These are phyloP conservation scores for Aphis craccivora DNA, from an alignment of 1,140 invertebrate genomes.

Conservation along the genomic window DNA sequence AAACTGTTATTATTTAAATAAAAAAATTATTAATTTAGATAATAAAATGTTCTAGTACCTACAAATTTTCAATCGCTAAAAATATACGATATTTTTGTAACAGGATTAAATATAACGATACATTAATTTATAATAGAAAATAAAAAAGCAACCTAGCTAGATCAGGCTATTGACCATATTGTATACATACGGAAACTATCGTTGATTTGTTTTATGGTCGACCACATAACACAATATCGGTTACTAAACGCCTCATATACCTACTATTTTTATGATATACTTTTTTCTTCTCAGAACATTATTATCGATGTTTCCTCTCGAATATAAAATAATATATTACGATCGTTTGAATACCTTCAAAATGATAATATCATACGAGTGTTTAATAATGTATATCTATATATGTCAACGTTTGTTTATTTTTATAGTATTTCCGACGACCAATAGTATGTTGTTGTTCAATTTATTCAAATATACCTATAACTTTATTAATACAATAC, in stretches of 20 bases:
- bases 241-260: neutral
- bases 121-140: too few relatives aligned
- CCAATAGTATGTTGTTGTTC: neutral
- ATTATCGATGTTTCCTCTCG: neutral
- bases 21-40: too few relatives aligned
- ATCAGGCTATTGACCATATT: neutral
- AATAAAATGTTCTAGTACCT: too few relatives aligned
- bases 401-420: neutral
- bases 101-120: too few relatives aligned
- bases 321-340: slow-evolving; percentile 14
- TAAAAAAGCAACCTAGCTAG: too few relatives aligned
- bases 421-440: neutral
- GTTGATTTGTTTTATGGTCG: neutral
- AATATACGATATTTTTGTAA: too few relatives aligned
- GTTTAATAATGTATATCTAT: neutral
- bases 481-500: neutral
- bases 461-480: neutral
- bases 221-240: neutral
- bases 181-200: neutral
- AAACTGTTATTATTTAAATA: too few relatives aligned
- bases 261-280: neutral
- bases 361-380: neutral
- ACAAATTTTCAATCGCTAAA: too few relatives aligned
- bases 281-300: neutral
- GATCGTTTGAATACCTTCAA: neutral